Conservation (phyloP, 2,888 invertebrate species). For the Cheilosia scutellata region DNA sequence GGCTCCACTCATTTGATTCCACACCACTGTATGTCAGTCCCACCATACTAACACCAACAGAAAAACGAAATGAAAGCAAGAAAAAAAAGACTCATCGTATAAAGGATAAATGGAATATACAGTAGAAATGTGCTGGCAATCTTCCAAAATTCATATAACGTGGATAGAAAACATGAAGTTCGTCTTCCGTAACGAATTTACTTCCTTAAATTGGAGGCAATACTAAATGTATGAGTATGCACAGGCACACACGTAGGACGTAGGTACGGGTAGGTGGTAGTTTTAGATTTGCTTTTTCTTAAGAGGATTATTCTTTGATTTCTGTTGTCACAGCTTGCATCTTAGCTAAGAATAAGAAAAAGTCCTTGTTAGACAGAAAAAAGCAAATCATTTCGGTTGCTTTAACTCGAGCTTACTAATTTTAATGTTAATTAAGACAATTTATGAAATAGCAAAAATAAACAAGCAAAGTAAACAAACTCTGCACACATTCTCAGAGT, state of each 20-base stretch:
- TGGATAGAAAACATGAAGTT: constrained; percentile 51
- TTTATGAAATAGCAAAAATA: too few species aligned
- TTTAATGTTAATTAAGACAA: too few species aligned
- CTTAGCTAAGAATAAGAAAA: neutral
- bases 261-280: neutral
- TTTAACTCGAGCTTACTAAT: neutral
- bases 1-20: constrained; percentile 13
- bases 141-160: constrained; percentile 61
- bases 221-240: constrained; percentile 11
- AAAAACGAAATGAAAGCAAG: constrained; percentile 21
- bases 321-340: neutral
- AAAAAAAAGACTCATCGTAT: constrained; percentile 11
- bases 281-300: neutral
- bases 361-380: neutral
- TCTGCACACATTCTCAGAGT: too few species aligned
- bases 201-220: constrained; percentile 64
- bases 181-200: constrained; percentile 67
- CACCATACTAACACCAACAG: constrained; percentile 12
- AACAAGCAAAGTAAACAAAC: too few species aligned
- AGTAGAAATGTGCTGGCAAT: constrained; percentile 55
- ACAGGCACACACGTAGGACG: neutral
- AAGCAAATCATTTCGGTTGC: neutral
- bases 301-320: constrained; percentile 8
- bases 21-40: constrained; percentile 14
- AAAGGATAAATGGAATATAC: constrained; percentile 41